Conservation (phyloP, 2,113 vertebrate genomes). For the Ptilorrhoa leucosticta region DNA sequence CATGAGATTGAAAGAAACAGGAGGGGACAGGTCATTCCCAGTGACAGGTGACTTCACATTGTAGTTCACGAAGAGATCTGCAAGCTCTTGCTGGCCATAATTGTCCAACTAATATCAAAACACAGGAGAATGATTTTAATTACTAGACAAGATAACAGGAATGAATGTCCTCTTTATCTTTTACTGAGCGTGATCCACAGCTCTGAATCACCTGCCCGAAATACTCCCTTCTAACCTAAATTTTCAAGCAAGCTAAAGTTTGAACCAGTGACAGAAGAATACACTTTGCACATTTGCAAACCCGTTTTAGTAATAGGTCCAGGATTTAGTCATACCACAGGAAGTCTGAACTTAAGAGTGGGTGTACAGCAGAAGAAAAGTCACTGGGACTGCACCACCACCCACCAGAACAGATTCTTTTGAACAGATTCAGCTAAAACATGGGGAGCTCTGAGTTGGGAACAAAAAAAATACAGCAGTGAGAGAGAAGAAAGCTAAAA, state of each 20-base stretch:
- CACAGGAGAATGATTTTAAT: neutral
- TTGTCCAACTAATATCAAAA: constrained; percentile 87
- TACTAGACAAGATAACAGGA: neutral
- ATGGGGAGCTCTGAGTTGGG: neutral
- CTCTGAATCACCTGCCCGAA: neutral
- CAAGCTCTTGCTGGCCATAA: constrained; percentile 88
- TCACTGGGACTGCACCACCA: neutral
- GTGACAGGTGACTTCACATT: constrained; percentile 92
- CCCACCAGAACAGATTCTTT: constrained; percentile 3
- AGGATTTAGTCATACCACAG: neutral
- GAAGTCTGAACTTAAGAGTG: neutral
- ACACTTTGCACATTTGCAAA: neutral
- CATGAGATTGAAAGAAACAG: constrained; percentile 96
- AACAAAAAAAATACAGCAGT: neutral
- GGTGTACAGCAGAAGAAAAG: constrained; percentile 7
- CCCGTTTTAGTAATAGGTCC: neutral
- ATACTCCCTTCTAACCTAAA: neutral
- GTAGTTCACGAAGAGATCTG: constrained; percentile 93
- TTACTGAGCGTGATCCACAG: neutral
- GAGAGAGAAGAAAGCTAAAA: neutral
- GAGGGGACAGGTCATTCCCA: constrained; percentile 91
- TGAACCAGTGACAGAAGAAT: neutral
- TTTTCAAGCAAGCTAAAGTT: neutral
- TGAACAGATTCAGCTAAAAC: neutral
- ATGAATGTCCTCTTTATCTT: neutral